phyloP scores from a whole-genome alignment of 2,113 vertebrate genomes.

The Scolopax mira region DNA sequence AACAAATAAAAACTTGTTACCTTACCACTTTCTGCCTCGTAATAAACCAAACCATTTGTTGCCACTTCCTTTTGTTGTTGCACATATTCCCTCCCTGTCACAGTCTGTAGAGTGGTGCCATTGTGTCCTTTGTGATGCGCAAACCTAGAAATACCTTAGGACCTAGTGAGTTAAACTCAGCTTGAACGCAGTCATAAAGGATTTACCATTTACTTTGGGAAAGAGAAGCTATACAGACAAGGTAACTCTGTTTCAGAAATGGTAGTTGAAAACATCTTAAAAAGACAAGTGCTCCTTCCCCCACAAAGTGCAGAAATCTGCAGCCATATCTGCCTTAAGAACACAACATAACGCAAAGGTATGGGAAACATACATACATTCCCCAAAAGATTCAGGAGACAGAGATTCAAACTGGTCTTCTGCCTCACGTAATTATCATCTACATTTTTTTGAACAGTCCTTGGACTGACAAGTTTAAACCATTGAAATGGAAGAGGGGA shows the following conservation, averaged over 20 bases:
- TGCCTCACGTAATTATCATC: background rate
- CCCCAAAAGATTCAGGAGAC: background rate
- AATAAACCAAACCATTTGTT: background rate
- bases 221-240: background rate
- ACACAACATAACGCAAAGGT: background rate
- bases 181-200: background rate
- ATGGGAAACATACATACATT: background rate
- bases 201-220: conserved; percentile 8
- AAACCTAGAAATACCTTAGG: conserved; percentile 6
- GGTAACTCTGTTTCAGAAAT: background rate
- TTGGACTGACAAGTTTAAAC: background rate
- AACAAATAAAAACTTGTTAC: background rate
- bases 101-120: background rate
- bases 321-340: background rate
- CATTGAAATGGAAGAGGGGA: background rate
- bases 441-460: background rate
- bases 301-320: background rate
- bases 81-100: background rate
- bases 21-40: background rate
- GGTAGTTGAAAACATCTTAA: background rate
- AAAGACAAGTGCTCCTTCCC: background rate
- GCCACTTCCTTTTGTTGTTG: background rate
- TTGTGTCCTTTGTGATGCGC: background rate
- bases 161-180: conserved; percentile 28
- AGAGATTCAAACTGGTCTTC: background rate